Base-by-base conservation (phyloP, 2,797 vertebrate genomes). In the Streptopelia turtur region DNA sequence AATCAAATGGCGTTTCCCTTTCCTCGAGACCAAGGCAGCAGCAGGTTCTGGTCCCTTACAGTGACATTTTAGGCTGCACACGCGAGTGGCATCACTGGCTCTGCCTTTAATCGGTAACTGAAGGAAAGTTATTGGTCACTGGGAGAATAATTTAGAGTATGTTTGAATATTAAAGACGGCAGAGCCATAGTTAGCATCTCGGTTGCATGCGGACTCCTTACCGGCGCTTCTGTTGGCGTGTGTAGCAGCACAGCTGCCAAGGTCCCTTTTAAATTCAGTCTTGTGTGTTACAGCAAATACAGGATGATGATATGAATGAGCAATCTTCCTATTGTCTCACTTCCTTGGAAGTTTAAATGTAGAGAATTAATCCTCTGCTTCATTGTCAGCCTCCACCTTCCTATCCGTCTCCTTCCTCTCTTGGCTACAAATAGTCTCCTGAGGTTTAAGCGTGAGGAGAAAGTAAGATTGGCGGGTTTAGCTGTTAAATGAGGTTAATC, bases 401-500 rank as follows among this genome's bases (percentile, higher is more conserved):
- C 79, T 43, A 23, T 50, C 50, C 0, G 1, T 21, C 64, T 79
- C 16, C 37, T 77, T 85, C 59, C 71, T 65, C 33, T 59, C 87
- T 55, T 88, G 14, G 2, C 23, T 13, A 22, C 28, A 45, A 87
- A 47, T 17, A 41, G 35, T 25, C 57, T 69, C 60, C 11, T 2
- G 35, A 74, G 93, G 61, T 66, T 18, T 50, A 68, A 50, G 13
- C 31, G 55, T 33, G 28, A 84, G 63, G 86, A 77, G 71, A 87
- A 90, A 93, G 92, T 16, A 87, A 83, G 92, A 84, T n/a, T 94
- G 93, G 70, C 37, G 3, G 39, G 85, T 79, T 49, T 55, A 88
- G 93, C 95, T 78, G 52, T 63, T 89, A 83, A 92, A 69, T 80
- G 95, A 89, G 84, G 80, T 93, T 92, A 87, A 93, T 88, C 93